Conservation (phyloP, 2,888 invertebrate genomes). For the Uloborus plumipes region DNA sequence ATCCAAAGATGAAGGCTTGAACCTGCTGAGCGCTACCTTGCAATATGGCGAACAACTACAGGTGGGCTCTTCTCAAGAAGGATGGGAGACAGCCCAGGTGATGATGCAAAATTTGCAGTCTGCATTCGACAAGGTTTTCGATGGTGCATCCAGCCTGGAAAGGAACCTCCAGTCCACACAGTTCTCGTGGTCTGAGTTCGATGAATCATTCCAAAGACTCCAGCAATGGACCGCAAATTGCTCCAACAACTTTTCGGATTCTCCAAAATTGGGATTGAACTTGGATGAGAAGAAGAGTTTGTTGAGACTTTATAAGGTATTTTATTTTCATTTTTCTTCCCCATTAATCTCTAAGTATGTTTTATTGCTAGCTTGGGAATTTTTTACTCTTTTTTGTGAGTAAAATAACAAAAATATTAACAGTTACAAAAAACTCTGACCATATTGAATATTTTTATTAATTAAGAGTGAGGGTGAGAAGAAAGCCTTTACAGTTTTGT, state of each 20-base stretch:
- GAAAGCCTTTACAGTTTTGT: too few species aligned
- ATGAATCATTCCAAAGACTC: slow-evolving; percentile 85
- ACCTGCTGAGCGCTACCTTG: slow-evolving; percentile 84
- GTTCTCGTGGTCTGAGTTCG: slow-evolving; percentile 87
- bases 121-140: slow-evolving; percentile 84
- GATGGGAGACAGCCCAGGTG: slow-evolving; percentile 85
- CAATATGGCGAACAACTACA: slow-evolving; percentile 91
- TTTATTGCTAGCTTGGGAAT: background rate
- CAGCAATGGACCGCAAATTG: slow-evolving; percentile 84
- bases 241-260: slow-evolving; percentile 82
- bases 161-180: slow-evolving; percentile 87
- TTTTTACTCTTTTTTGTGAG: background rate
- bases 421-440: too few species aligned
- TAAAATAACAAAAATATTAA: too few species aligned
- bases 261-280: slow-evolving; percentile 85
- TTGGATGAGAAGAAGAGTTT: slow-evolving; percentile 92
- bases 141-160: slow-evolving; percentile 82
- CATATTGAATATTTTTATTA: background rate
- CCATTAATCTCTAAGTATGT: background rate
- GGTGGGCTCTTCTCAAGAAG: slow-evolving; percentile 87
- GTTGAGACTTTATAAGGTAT: slow-evolving; percentile 82
- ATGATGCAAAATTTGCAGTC: slow-evolving; percentile 88
- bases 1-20: slow-evolving; percentile 77
- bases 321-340: background rate
- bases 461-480: too few species aligned